A percentile compares a stretch with the other conserved stretches of the same genome.
Conservation (phyloP, 2,113 vertebrate species). For the Petromus typicus region DNA sequence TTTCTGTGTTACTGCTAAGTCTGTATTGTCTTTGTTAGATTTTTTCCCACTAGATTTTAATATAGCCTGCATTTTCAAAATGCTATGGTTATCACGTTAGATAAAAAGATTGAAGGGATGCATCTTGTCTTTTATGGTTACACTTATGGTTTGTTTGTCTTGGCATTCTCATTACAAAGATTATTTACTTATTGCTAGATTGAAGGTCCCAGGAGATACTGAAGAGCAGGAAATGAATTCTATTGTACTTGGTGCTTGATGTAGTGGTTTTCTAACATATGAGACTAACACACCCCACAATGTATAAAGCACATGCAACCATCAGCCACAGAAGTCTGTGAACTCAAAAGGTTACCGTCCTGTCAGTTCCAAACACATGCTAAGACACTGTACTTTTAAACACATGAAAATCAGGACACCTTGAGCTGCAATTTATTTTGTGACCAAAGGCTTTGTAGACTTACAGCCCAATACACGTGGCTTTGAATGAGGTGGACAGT, state of each 20-base stretch:
- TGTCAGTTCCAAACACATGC: background rate
- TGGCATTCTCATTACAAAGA: background rate
- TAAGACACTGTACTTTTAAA: background rate
- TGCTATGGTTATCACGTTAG: background rate
- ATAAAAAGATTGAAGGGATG: background rate
- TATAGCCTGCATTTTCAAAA: background rate
- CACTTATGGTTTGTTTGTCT: background rate
- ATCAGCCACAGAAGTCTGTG: background rate
- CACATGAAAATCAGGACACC: background rate
- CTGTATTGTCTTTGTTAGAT: background rate
- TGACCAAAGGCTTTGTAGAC: constrained; percentile 56
- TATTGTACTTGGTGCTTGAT: background rate
- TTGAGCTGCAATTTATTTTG: constrained; percentile 47
- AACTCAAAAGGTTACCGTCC: background rate
- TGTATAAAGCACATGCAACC: background rate
- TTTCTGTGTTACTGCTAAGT: background rate
- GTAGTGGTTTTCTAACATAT: background rate
- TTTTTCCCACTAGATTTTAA: background rate
- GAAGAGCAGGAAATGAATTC: background rate
- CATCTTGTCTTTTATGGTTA: background rate
- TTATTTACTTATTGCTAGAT: background rate
- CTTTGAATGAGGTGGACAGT: constrained; percentile 53
- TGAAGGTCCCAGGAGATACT: background rate
- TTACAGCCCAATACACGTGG: background rate
- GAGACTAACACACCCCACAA: background rate